Base-by-base conservation (phyloP, 1,140 invertebrate genomes). In the Sycobia sp. region DNA sequence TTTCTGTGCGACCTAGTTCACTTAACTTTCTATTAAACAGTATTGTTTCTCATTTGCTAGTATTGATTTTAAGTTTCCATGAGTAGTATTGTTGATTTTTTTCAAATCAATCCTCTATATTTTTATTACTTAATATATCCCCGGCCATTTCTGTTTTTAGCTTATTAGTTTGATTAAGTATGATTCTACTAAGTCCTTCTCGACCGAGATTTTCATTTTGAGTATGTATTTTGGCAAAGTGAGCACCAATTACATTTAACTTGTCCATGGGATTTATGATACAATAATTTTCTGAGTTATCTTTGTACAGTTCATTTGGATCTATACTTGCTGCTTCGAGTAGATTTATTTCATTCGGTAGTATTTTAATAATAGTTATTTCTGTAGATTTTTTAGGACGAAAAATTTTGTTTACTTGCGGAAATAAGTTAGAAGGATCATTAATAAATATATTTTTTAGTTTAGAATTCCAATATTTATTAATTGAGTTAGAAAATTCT, bases 371-470 rank as follows among this genome's bases (percentile, higher is more conserved):
- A 11, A 34, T 7, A 7, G 32, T 5, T 5, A 34, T 34, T 5
- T n/a, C n/a, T n/a, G 32, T 7, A 11, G 5, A 7, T 11, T 59
- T 44, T 62, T 62, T 67, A 20, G 47, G 53, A 22, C 61, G 49
- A 29, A 64, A 67, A 5, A 64, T 58, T 44, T 39, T 13, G 27
- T 67, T 67, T 14, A 63, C 34, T 64, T 63, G 50, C 1, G 66
- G 61, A 39, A 60, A 67, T 49, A 67, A 64, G n/a, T n/a, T 56
- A 39, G 23, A 27, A 10, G 53, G 16, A n/a, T 67, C n/a, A 9
- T 61, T 61, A 34, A 0, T 13, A 3, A 16, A 9, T 64, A 64
- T 16, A 56, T 67, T 58, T 58, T n/a, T 22, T 2, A 65, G 54
- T 47, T 62, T 59, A 23, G 32, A 51, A 4, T 22, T 0, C 62